A percentile compares a stretch with the other conserved stretches of the same genome.
These are phyloP conservation scores for Rhinogobius similis DNA, from an alignment of 2,113 vertebrate genomes.

Conservation along the genomic window DNA sequence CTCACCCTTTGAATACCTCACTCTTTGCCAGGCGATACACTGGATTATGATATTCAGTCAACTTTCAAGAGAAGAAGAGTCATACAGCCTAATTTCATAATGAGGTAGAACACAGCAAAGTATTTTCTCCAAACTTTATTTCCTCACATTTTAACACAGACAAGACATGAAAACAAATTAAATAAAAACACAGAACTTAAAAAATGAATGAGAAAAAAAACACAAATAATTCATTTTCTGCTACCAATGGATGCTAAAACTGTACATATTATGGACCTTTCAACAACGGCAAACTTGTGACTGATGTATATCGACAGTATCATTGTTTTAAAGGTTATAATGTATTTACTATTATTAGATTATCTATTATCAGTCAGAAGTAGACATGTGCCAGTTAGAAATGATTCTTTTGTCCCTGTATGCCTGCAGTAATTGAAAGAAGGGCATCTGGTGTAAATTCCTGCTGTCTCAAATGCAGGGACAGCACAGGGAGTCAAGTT, in stretches of 20 bases:
- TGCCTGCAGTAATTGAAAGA: too few species aligned
- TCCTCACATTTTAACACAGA: conserved; percentile 37
- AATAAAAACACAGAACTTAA: neutral
- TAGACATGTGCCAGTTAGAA: neutral
- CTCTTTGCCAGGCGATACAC: too few species aligned
- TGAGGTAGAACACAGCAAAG: neutral
- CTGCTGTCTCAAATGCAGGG: too few species aligned
- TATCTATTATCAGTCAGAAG: neutral
- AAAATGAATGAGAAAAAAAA: neutral
- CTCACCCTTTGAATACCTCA: too few species aligned
- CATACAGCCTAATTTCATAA: too few species aligned
- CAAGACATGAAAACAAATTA: conserved; percentile 21
- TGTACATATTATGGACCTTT: too few species aligned
- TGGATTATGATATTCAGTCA: too few species aligned
- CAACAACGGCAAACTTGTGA: neutral
- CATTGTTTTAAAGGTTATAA: too few species aligned
- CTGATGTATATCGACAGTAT: too few species aligned
- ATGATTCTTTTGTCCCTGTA: too few species aligned
- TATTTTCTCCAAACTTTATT: conserved; percentile 55
- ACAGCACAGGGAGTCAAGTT: neutral
- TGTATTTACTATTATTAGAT: neutral
- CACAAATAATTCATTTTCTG: conserved; percentile 8
- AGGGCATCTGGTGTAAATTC: too few species aligned
- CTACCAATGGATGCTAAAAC: conserved; percentile 22
- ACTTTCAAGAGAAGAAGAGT: neutral